Evolutionary conservation across 1,140 invertebrate species (phyloP).

Genomic region (Hypothenemus hampei): DNA sequence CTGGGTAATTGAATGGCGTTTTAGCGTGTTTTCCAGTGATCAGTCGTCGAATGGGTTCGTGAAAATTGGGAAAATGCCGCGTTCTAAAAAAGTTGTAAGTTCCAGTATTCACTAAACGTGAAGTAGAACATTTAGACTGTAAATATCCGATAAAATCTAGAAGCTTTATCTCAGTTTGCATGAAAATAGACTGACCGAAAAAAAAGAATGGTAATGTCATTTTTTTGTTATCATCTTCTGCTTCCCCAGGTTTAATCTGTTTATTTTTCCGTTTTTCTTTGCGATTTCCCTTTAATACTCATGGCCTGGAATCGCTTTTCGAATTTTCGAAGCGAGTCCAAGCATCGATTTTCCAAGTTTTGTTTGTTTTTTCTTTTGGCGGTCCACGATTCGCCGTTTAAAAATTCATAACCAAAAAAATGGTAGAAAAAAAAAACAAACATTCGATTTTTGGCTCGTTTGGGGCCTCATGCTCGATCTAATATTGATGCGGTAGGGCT

Average conservation of each 20-base stretch:
- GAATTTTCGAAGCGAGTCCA: background rate
- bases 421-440: conserved; percentile 39
- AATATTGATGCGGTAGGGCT: conserved; percentile 9
- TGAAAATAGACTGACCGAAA: conserved; percentile 30
- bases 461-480: conserved; percentile 6
- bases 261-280: conserved; percentile 37
- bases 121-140: conserved; percentile 22
- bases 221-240: conserved; percentile 36
- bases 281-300: conserved; percentile 28
- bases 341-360: conserved; percentile 31
- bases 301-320: conserved; percentile 14
- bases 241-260: conserved; percentile 29
- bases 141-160: conserved; percentile 7
- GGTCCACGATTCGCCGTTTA: conserved; percentile 32
- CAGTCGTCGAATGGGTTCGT: conserved; percentile 19
- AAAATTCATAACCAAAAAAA: conserved; percentile 48
- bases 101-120: conserved; percentile 12
- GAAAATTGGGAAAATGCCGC: conserved; percentile 38
- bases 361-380: conserved; percentile 30
- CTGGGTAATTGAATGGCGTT: conserved; percentile 32
- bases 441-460: conserved; percentile 11
- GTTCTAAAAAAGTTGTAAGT: conserved; percentile 38
- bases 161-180: conserved; percentile 30
- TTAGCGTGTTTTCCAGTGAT: conserved; percentile 30
- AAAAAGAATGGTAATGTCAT: conserved; percentile 44